Base-by-base conservation (phyloP, 2,888 invertebrate species). In the Liopterus haemorrhoidalis region DNA sequence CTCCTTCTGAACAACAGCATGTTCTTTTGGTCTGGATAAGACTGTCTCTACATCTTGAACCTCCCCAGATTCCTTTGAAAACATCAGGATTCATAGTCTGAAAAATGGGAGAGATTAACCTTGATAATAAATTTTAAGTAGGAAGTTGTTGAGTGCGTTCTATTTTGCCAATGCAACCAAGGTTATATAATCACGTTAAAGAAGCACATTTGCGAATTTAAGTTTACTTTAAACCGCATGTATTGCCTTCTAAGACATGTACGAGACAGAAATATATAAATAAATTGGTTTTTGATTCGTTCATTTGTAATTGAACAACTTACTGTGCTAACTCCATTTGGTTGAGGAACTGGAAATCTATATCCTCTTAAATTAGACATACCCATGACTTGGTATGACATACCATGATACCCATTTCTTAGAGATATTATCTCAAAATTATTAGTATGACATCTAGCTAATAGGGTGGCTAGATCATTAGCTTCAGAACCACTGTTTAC, bases 401-500 rank as follows among this genome's bases (percentile, higher is more conserved):
- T 85, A 4, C 97, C 97, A 61, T 97, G 96, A 67, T 96, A 97
- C 49, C 81, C 78, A 69, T 92, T 93, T 58, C 86, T 82, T 39
- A 97, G 71, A 0, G 92, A 85, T 21, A 97, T 70, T 12, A 95
- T 75, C 55, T 95, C 93, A 57, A 79, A 81, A 59, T 85, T 81
- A 1, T 84, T 83, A 0, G 96, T 95, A 63, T 92, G 80, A 1
- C 88, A 67, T 56, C 94, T 78, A 0, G 95, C 87, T 67, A 99
- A 74, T 20, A 93, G 64, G 53, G 90, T 74, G 0, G 97, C 97
- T 46, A 99, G 70, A 64, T 99, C 97, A 61, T 96, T 97, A 0
- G 97, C 96, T 69, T 99, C 97, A 4, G 93, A 90, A 0, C 97
- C 97, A 59, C 95, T 96, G 68, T 97, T 97, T 1, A 92, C 88